phyloP scores from a whole-genome alignment of 2,888 invertebrate species.

The Cryptocephalus primarius region DNA sequence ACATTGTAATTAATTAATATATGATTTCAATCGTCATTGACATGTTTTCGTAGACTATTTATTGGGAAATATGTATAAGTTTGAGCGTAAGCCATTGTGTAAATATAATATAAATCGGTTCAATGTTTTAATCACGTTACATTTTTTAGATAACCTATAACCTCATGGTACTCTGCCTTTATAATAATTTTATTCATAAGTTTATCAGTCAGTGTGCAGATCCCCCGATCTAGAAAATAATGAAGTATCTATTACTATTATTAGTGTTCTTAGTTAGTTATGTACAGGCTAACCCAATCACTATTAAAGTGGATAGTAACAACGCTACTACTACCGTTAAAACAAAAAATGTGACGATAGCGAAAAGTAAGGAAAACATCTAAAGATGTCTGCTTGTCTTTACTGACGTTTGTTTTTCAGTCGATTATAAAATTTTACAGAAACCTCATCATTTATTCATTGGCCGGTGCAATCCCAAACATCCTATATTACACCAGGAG shows the following conservation, averaged over 20 bases:
- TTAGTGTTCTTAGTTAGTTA: no score
- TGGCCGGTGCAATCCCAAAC: constrained; percentile 28
- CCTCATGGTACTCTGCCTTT: no score
- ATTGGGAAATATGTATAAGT: no score
- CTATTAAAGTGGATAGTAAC: constrained; percentile 45
- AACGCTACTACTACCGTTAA: constrained; percentile 18
- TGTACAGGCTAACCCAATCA: not conserved
- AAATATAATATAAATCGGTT: no score
- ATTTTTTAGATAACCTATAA: no score
- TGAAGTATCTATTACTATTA: no score
- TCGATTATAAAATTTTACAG: constrained; percentile 25
- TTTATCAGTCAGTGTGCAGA: not conserved
- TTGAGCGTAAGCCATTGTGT: no score
- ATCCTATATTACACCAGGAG: constrained; percentile 31
- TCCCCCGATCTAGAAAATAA: not conserved
- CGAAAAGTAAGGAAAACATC: not conserved
- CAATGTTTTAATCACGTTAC: no score
- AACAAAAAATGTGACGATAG: constrained; percentile 1
- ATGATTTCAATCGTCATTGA: no score
- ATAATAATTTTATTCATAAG: not conserved
- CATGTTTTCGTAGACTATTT: no score
- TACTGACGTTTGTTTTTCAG: constrained; percentile 19
- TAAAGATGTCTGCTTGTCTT: not conserved
- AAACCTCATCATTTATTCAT: constrained; percentile 31
- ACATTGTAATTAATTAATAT: no score